Base-by-base conservation (phyloP, 2,113 vertebrate genomes). In the Glaucidium brasilianum region DNA sequence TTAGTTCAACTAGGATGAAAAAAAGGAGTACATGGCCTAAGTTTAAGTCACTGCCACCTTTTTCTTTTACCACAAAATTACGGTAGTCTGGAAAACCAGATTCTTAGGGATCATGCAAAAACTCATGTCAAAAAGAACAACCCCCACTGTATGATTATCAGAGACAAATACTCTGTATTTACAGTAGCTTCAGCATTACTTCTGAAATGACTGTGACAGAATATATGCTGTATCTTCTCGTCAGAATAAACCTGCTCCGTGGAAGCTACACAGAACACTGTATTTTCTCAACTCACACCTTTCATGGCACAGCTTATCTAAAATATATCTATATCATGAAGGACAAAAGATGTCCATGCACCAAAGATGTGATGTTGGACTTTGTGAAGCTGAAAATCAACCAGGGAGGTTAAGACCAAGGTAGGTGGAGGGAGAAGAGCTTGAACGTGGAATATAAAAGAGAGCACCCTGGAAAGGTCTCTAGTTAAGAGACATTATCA, bases 371-470 rank as follows among this genome's bases (percentile, higher is more conserved):
- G 13, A 75, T 77, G 43, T 2, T 52, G 23, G 19, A 52, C 22
- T 71, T 37, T 5, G 11, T 56, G 41, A 64, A 71, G 26, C 35
- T 77, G 30, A 43, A 84, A 56, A 68, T 37, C 37, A 75, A 39
- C 15, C 34, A 62, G 39, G n/a, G 9, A 75, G 21, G 34, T 53
- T 53, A 60, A 75, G 68, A 58, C 16, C 13, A 64, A 64, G 56
- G 39, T 0, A 1, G 35, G 3, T 7, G 13, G 4, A 4, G 7
- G 15, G 15, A 12, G 59, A 58, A 73, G 30, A 47, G 66, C 66
- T 41, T 49, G 30, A 69, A 47, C 55, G 12, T n/a, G 47, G 13
- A 55, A 29, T n/a, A 49, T 27, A 26, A 27, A 69, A 63, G 49
- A 62, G 1, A 39, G 63, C 16, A 41, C 12, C 16, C 16, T 41